Base-by-base conservation (phyloP, 2,888 invertebrate species). In the Drosophila lutescens region DNA sequence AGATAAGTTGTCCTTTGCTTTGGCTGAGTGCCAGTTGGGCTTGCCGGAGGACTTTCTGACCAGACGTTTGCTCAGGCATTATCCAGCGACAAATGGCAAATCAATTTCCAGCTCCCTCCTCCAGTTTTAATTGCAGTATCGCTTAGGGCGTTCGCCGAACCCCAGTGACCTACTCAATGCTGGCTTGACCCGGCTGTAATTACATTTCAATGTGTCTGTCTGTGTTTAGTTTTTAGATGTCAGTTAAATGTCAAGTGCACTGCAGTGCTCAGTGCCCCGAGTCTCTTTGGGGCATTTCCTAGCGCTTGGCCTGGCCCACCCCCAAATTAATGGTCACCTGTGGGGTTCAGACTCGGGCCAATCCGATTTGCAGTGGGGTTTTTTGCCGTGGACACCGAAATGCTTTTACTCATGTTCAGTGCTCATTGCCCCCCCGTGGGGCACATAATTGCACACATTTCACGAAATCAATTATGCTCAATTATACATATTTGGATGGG, bases 181-280 rank as follows among this genome's bases (percentile, higher is more conserved):
- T 13, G 32, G 15, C 32, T 23, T 23, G 44, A 20, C 47, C 44
- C 50, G 7, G 47, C 57, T 15, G 73, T 79, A 83, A 83, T 83
- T 86, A 79, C 75, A 76, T 69, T 79, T 82, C 62, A 80, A 50
- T 66, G 50, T 57, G 56, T 55, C 57, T 54, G 50, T 30, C 32
- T 43, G 43, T 56, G 38, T 26, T 55, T 58, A 41, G 70, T 70
- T 60, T 50, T 66, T 55, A 75, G 67, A 76, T 79, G 82, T 78
- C 85, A 76, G 69, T 77, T 85, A 80, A 87, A 85, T 86, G 87
- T 80, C 85, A 85, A 86, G 70, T 85, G 77, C 84, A 84, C 55
- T 65, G 44, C 53, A 49, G 58, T 23, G 58, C 17, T 6, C 38
- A 10, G 44, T 34, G 34, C 32, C 43, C 44, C 26, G 38, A 32